A percentile compares a stretch with the other conserved stretches of the same genome.
Evolutionary conservation across 2,113 vertebrate species (phyloP).

Genomic region (Hepsetus odoe): DNA sequence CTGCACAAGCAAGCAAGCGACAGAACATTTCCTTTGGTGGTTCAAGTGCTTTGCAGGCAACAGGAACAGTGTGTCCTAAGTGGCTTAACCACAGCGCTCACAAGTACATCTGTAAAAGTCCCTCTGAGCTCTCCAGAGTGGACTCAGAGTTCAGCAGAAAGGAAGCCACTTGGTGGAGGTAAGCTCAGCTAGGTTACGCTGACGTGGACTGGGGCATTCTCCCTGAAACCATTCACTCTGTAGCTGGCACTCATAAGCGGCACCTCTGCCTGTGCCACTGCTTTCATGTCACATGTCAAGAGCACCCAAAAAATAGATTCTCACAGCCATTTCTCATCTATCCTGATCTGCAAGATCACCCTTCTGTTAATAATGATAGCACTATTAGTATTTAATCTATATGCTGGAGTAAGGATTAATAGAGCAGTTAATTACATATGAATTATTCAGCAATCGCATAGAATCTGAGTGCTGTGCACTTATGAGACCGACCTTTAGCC

Average conservation of each 20-base stretch:
- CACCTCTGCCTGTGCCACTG: background rate
- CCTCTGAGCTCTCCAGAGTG: conserved; percentile 7
- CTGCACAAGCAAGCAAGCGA: background rate
- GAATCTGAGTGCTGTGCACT: too few species aligned
- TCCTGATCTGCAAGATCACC: too few species aligned
- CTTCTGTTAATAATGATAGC: too few species aligned
- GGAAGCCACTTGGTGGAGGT: background rate
- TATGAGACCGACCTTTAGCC: too few species aligned
- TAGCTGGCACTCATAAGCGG: background rate
- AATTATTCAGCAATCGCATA: too few species aligned
- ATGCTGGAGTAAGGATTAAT: too few species aligned
- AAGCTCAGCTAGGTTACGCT: background rate
- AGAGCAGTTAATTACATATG: too few species aligned
- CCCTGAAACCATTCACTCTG: background rate
- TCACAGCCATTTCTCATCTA: too few species aligned
- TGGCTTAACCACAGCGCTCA: conserved; percentile 48
- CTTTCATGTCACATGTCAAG: background rate
- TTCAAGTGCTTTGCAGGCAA: conserved; percentile 31
- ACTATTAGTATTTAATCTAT: too few species aligned
- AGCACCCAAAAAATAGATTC: too few species aligned
- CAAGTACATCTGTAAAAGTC: conserved; percentile 28
- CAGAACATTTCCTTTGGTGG: conserved; percentile 50
- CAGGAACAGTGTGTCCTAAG: conserved; percentile 52
- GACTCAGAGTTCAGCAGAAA: conserved; percentile 28
- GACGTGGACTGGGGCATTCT: background rate